A percentile compares a stretch with the other conserved stretches of the same genome.
Conservation (phyloP, 2,113 vertebrate genomes). For the Cyanistes caeruleus region DNA sequence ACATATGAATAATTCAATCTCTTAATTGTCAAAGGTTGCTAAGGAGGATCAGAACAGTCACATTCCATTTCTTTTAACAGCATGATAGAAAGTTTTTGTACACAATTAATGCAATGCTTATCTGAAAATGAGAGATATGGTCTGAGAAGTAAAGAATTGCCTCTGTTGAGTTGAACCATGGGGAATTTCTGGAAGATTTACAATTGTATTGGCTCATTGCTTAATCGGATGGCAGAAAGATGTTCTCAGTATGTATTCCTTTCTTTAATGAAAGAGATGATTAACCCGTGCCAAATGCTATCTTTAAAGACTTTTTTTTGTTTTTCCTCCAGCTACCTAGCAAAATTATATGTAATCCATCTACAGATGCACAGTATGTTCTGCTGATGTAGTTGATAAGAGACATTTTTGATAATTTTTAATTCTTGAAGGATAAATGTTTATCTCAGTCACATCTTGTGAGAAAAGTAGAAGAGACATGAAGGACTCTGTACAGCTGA, state of each 20-base stretch:
- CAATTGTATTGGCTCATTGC: constrained; percentile 77
- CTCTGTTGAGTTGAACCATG: constrained; percentile 67
- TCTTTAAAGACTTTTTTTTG: constrained; percentile 53
- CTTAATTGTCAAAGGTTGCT: constrained; percentile 72
- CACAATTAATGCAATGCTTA: constrained; percentile 76
- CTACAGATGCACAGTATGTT: neutral
- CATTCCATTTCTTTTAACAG: constrained; percentile 76
- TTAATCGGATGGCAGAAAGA: constrained; percentile 78
- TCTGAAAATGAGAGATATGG: constrained; percentile 69
- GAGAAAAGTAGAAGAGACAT: neutral
- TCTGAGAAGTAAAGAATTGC: constrained; percentile 77
- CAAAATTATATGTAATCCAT: constrained; percentile 34
- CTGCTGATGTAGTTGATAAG: neutral
- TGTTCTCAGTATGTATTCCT: constrained; percentile 75
- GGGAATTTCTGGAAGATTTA: constrained; percentile 78
- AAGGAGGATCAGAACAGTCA: constrained; percentile 73
- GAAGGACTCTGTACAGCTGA: neutral
- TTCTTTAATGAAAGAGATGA: constrained; percentile 76
- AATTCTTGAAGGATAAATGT: neutral
- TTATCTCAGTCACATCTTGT: neutral
- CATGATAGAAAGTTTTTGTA: constrained; percentile 79
- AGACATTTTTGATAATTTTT: neutral
- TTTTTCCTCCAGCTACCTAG: neutral
- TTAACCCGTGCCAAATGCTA: constrained; percentile 69
- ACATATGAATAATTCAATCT: constrained; percentile 31